Conservation (phyloP, 2,888 invertebrate genomes). For the Temnothorax unifasciatus region DNA sequence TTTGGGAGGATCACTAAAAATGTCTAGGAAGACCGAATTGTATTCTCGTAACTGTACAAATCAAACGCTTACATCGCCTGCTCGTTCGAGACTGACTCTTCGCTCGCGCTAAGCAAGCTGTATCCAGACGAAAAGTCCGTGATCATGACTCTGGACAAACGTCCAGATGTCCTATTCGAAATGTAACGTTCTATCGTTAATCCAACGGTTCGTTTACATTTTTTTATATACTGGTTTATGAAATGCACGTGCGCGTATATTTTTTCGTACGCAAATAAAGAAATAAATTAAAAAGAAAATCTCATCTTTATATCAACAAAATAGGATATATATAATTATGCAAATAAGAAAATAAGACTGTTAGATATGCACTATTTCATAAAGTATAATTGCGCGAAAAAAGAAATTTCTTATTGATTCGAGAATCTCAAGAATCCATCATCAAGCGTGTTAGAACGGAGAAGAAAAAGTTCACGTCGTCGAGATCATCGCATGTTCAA, state of each 20-base stretch:
- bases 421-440: neutral
- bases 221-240: neutral
- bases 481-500: neutral
- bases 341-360: neutral
- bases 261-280: too few species aligned
- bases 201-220: neutral
- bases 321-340: neutral
- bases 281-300: neutral
- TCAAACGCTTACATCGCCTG: too few species aligned
- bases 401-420: neutral
- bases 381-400: neutral
- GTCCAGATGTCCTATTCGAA: too few species aligned
- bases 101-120: too few species aligned
- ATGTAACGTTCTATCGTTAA: too few species aligned
- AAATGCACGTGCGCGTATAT: neutral
- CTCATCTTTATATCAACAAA: constrained; percentile 8
- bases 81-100: too few species aligned
- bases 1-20: too few species aligned
- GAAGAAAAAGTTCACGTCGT: neutral
- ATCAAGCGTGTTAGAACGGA: neutral
- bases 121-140: too few species aligned
- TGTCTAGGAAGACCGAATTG: too few species aligned
- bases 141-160: too few species aligned
- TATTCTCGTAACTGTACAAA: too few species aligned
- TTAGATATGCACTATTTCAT: neutral